Evolutionary conservation across 2,797 vertebrate species (phyloP), one percentile per base, ranked within the genome.

Genomic region (Allobates femoralis): DNA sequence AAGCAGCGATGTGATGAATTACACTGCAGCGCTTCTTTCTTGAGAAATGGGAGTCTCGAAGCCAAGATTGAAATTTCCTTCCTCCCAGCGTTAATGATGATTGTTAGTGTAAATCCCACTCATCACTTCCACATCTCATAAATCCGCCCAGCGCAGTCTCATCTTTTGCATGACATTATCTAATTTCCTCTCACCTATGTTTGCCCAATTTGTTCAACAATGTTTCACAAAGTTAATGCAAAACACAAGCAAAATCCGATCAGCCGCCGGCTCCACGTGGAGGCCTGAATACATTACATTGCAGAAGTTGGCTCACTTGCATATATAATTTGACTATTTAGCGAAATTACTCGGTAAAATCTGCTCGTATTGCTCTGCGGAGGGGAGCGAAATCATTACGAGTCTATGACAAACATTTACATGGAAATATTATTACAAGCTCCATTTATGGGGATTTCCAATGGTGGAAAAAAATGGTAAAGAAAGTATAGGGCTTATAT

Each of bases 201-300:
- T 55, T 69, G 64, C 30, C 66, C 41, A 71, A 34, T 37, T n/a
- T 34, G 53, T 18, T 74, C 23, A 32, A 37, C 41, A 73, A 34
- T 58, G 60, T 76, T 84, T 60, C 37, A 76, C 30, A 84, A 46
- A n/a, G 71, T 84, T 75, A 76, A 83, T 83, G 51, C 81, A 83
- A 62, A 75, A 60, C 67, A 83, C 30, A 34, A 53, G 62, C 37
- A 46, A 46, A 66, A 66, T 37, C 58, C 41, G 5, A 83, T 55
- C 55, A 50, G 26, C 77, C 26, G 34, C 6, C 75, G 14, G 60
- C 14, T 37, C 51, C 11, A 34, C 37, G 66, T 16, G 18, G 46
- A 60, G 3, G 55, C 55, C 1, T 69, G 71, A 86, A 56, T 83
- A 83, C 55, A 51, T 46, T 82, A 46, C 11, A 18, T 37, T 64